Conservation (phyloP, 1,140 invertebrate genomes). For the Parapsyche elsis region DNA sequence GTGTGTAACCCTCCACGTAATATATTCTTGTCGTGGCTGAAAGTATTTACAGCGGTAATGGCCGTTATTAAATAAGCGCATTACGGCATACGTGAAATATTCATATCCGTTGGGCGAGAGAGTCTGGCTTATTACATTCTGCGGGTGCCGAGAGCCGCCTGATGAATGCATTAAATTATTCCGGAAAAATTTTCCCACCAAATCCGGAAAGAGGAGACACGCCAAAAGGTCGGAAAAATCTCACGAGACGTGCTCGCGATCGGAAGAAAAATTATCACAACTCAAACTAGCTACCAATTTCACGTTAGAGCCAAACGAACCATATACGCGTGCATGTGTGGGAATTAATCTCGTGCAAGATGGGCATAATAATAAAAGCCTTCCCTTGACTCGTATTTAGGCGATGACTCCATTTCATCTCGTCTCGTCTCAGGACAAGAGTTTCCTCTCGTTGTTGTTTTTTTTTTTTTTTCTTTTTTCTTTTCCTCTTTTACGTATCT, state of each 20-base stretch:
- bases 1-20: conserved; percentile 14
- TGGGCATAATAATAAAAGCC: background rate
- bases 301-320: no score
- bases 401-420: conserved; percentile 17
- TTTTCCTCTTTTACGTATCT: background rate
- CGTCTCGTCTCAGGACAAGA: conserved; percentile 5
- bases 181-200: background rate
- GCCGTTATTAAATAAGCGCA: conserved; percentile 44
- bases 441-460: background rate
- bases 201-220: background rate
- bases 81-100: conserved; percentile 42
- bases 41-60: conserved; percentile 46
- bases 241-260: no score
- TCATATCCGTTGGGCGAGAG: conserved; percentile 22
- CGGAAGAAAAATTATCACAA: no score
- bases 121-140: conserved; percentile 32
- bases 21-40: conserved; percentile 42
- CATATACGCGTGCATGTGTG: no score
- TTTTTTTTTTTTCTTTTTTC: background rate
- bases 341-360: background rate
- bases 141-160: background rate
- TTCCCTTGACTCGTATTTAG: background rate
- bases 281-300: no score
- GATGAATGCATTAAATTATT: conserved; percentile 27
- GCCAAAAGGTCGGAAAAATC: background rate